phyloP scores from a whole-genome alignment of 2,888 invertebrate species.

The Teleiodes luculella region DNA sequence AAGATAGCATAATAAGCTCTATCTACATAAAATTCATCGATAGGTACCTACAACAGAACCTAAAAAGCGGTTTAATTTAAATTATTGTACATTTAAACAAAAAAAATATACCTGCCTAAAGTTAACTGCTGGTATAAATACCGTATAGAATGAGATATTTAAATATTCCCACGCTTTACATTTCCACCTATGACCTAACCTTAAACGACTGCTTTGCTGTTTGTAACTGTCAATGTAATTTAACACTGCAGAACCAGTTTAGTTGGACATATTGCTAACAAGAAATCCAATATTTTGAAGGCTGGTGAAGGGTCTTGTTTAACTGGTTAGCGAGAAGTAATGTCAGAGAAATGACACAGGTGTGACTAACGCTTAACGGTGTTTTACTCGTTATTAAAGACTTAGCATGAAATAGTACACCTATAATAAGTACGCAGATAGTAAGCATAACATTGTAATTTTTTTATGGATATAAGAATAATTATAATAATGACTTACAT shows the following conservation, averaged over 20 bases:
- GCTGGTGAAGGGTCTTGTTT: constrained; percentile 30
- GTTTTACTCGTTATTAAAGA: constrained; percentile 31
- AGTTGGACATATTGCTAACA: constrained; percentile 28
- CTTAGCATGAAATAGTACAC: neutral
- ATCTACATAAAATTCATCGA: too few relatives aligned
- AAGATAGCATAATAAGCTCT: too few relatives aligned
- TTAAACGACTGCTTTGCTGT: constrained; percentile 50
- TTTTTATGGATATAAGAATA: too few relatives aligned
- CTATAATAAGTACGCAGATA: too few relatives aligned
- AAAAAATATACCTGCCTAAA: neutral
- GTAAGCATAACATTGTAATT: neutral
- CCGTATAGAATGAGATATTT: neutral
- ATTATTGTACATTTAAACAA: too few relatives aligned
- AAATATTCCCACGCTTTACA: constrained; percentile 58
- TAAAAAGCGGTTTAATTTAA: too few relatives aligned
- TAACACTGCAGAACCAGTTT: constrained; percentile 39
- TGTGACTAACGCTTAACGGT: constrained; percentile 64
- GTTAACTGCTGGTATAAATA: neutral
- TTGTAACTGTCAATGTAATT: constrained; percentile 64
- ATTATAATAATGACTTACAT: too few relatives aligned
- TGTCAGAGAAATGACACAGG: constrained; percentile 53
- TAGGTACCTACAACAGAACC: too few relatives aligned
- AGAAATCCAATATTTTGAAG: neutral
- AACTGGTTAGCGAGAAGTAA: constrained; percentile 46
- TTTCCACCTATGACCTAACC: constrained; percentile 63